phyloP scores from a whole-genome alignment of 2,888 invertebrate species.

The Spodoptera picta region DNA sequence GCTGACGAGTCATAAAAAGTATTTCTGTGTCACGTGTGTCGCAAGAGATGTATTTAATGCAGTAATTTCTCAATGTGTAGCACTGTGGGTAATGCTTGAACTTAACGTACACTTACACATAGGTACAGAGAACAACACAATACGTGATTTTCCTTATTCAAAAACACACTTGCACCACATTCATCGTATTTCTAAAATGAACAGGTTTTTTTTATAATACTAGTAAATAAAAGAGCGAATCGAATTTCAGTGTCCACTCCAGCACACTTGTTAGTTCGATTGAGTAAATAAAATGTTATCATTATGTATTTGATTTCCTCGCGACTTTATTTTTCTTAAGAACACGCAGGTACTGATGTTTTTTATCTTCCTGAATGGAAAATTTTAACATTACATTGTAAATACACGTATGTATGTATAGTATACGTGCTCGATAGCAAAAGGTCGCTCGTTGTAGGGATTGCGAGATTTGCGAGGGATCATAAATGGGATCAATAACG shows the following conservation, averaged over 20 bases:
- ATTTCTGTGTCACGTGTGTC: constrained; percentile 49
- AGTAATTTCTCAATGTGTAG: constrained; percentile 33
- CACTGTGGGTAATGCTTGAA: constrained; percentile 2
- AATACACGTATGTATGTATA: too few species aligned
- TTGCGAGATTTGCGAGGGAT: too few species aligned
- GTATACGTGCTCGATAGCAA: too few species aligned
- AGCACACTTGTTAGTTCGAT: constrained; percentile 3
- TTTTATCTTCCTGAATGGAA: too few species aligned
- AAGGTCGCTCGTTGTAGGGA: too few species aligned
- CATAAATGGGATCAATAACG: too few species aligned
- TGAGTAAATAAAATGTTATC: constrained; percentile 4
- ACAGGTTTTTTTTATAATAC: constrained; percentile 7
- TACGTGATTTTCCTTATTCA: constrained; percentile 44
- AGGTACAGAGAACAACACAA: background rate
- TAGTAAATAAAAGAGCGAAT: constrained; percentile 2
- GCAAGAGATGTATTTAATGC: constrained; percentile 29
- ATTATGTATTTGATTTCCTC: background rate
- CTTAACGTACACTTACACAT: constrained; percentile 1
- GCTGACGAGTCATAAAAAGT: constrained; percentile 32
- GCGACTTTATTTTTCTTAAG: too few species aligned
- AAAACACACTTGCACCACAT: constrained; percentile 2
- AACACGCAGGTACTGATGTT: too few species aligned
- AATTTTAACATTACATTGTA: too few species aligned
- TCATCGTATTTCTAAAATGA: constrained; percentile 6
- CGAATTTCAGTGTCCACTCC: constrained; percentile 1